These are phyloP conservation scores for Liposcelis brunnea DNA, from an alignment of 2,888 invertebrate genomes.

Conservation along the genomic window DNA sequence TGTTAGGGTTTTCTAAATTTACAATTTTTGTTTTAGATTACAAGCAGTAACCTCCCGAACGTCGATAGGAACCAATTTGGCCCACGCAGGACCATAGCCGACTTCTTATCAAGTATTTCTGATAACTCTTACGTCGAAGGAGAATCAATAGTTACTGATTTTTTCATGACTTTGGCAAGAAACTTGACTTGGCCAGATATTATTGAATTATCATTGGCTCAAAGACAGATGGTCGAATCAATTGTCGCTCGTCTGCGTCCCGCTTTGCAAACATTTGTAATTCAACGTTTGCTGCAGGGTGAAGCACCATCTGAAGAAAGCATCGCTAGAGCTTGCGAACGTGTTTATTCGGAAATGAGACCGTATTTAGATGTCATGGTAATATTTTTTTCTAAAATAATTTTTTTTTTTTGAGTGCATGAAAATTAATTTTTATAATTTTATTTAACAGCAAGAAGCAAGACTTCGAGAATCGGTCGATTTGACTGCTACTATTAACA, in stretches of 20 bases:
- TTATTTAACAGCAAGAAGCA: constrained; percentile 16
- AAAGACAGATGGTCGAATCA: constrained; percentile 23
- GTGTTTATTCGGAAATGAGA: constrained; percentile 28
- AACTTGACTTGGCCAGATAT: constrained; percentile 27
- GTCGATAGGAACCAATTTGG: too few species aligned
- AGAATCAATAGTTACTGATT: constrained; percentile 28
- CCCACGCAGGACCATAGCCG: constrained; percentile 24
- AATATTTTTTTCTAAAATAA: constrained; percentile 18
- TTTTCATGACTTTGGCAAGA: constrained; percentile 27
- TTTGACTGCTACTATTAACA: constrained; percentile 24
- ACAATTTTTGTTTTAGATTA: constrained; percentile 10
- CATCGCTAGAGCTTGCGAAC: constrained; percentile 27
- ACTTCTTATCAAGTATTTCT: constrained; percentile 25
- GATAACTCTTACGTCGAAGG: constrained; percentile 27
- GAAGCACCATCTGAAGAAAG: constrained; percentile 25
- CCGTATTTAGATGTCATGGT: constrained; percentile 29
- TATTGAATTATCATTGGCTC: constrained; percentile 20
- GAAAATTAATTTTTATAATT: constrained; percentile 8
- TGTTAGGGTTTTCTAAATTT: too few species aligned
- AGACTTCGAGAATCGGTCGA: constrained; percentile 26
- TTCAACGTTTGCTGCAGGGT: constrained; percentile 27
- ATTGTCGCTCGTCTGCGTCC: constrained; percentile 29
- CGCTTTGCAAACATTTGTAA: constrained; percentile 30
- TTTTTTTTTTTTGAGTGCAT: too few species aligned
- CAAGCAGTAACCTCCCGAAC: constrained; percentile 1